These are phyloP conservation scores for Calidris pugnax DNA, from an alignment of 2,113 vertebrate genomes.

Conservation along the genomic window DNA sequence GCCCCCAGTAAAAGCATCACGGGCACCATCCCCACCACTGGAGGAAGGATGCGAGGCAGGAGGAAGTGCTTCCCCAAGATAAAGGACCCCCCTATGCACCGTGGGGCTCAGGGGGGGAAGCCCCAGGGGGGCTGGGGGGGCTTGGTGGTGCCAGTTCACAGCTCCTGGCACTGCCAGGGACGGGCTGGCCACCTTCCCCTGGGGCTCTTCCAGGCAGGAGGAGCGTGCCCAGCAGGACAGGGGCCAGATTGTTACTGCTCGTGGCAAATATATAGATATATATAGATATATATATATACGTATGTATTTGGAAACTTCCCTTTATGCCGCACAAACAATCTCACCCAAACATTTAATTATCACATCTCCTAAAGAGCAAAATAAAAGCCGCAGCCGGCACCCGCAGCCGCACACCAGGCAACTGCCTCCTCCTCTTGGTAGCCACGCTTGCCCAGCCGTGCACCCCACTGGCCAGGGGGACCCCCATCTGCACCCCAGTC, in stretches of 20 bases:
- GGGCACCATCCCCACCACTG: accelerated
- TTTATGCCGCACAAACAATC: neutral
- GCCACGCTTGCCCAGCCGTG: neutral
- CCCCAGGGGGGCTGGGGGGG: too few species aligned
- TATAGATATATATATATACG: neutral
- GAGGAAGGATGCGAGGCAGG: accelerated
- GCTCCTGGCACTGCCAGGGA: neutral
- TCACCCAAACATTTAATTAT: constrained; percentile 53
- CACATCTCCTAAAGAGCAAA: constrained; percentile 10
- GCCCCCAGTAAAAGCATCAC: neutral
- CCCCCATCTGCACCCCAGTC: too few species aligned
- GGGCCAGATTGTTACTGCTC: neutral
- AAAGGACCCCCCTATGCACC: neutral
- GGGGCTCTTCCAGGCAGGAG: constrained; percentile 20
- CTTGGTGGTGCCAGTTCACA: neutral
- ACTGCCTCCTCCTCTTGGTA: neutral
- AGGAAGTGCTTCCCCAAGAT: neutral
- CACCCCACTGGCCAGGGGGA: neutral
- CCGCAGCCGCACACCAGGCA: neutral
- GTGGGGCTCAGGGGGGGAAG: neutral
- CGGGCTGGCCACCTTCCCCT: neutral
- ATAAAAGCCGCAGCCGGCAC: neutral
- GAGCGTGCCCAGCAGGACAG: constrained; percentile 20
- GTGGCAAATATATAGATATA: neutral
- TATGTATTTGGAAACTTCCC: constrained; percentile 17